Base-by-base conservation (phyloP, 1,140 invertebrate genomes). In the Drosophila sproati region DNA sequence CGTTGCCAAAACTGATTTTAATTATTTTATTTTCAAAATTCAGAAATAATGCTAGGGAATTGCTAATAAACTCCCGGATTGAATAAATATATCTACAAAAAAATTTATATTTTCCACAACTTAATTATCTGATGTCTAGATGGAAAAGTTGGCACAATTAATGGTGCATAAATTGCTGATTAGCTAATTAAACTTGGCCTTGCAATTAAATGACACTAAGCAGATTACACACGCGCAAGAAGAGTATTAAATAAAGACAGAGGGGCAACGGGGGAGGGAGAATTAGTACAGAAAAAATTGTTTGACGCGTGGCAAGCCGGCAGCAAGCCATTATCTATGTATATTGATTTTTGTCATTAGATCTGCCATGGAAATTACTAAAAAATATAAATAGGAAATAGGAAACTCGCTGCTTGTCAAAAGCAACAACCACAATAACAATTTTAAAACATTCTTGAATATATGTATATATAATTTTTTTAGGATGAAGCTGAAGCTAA, bases 81-180 rank as follows among this genome's bases (percentile, higher is more conserved):
- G 52, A 35, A 28, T 59, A 28, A 35, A 61, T 61, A 8, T 1
- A 28, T 12, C 47, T 35, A 29, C 29, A 43, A 35, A 66, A 35
- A 45, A 3, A n/a, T 32, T 3, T 51, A 52, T n/a, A 3, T 4
- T n/a, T n/a, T 7, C 37, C 7, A 3, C 7, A 39, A 39, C 12
- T 54, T 55, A 20, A 20, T 45, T 52, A 50, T 29, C 4, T 6
- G 2, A 7, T 10, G 4, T 12, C 10, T 43, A n/a, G n/a, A 43
- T 39, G 20, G 43, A 52, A 51, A 66, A 55, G 56, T 71, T 63
- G 72, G 37, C 59, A 64, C 54, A 72, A 77, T 79, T 76, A 77
- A 79, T 79, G 77, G 57, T 59, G 77, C 77, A 79, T 77, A 77
- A 77, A 73, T 79, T 77, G 52, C 63, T 72, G 73, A 79, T 79